Evolutionary conservation across 2,888 invertebrate species (phyloP).

Genomic region (Macrophya annulata): DNA sequence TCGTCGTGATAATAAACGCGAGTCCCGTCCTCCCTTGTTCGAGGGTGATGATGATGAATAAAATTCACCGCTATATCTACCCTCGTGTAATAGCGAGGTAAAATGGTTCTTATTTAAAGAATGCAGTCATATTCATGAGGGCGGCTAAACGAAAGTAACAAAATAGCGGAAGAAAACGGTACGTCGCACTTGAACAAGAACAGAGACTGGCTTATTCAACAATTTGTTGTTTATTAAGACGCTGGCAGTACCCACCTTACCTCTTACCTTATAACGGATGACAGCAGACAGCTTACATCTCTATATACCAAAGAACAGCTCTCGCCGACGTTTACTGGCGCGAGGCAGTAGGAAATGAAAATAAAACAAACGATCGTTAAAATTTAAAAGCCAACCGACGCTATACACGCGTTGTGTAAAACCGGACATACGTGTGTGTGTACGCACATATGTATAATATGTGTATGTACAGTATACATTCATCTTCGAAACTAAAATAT

Average conservation of each 20-base stretch:
- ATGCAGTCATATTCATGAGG: background rate
- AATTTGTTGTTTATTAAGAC: conserved; percentile 37
- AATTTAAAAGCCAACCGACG: conserved; percentile 10
- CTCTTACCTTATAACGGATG: background rate
- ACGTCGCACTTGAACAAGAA: background rate
- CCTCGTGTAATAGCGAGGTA: background rate
- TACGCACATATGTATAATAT: background rate
- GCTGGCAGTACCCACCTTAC: background rate
- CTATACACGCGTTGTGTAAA: background rate
- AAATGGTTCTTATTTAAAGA: background rate
- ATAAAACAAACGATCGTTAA: conserved; percentile 37
- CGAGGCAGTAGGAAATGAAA: background rate
- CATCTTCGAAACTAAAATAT: background rate
- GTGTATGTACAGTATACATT: background rate
- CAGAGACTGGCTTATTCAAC: conserved; percentile 14
- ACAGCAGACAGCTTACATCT: conserved; percentile 32
- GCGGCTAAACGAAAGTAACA: background rate
- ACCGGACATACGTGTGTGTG: background rate
- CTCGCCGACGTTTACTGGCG: conserved; percentile 35
- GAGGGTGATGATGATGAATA: conserved; percentile 25
- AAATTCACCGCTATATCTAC: background rate
- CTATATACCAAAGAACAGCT: background rate
- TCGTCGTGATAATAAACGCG: conserved; percentile 6
- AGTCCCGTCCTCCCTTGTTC: background rate
- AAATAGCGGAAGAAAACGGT: conserved; percentile 15